These are phyloP conservation scores for Craterocephalus amniculus DNA, from an alignment of 2,797 vertebrate species.

Conservation along the genomic window DNA sequence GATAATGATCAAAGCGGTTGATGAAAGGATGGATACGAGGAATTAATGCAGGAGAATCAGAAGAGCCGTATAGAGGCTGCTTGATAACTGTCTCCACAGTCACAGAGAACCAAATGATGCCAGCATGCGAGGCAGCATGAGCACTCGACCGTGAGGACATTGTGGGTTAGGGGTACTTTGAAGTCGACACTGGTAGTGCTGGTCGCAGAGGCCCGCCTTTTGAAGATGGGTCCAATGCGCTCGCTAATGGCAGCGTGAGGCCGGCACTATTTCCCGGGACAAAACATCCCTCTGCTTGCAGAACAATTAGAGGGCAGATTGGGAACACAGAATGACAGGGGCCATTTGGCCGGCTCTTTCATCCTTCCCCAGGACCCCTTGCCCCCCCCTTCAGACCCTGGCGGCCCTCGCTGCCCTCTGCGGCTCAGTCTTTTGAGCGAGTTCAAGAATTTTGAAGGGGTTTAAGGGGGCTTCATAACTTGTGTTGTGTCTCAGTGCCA, in stretches of 20 bases:
- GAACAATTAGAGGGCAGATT: conserved; percentile 85
- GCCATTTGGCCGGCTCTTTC: conserved; percentile 78
- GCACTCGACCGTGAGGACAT: conserved; percentile 73
- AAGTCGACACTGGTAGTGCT: conserved; percentile 79
- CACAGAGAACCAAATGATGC: conserved; percentile 52
- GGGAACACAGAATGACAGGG: conserved; percentile 81
- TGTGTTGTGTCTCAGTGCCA: conserved; percentile 55
- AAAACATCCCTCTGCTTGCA: conserved; percentile 80
- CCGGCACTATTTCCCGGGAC: conserved; percentile 77
- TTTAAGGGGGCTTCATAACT: conserved; percentile 76
- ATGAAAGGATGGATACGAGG: background rate
- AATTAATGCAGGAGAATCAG: conserved; percentile 2
- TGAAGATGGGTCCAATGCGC: conserved; percentile 81
- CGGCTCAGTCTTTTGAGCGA: conserved; percentile 74
- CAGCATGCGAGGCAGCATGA: conserved; percentile 67
- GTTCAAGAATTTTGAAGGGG: conserved; percentile 79
- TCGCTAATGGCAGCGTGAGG: conserved; percentile 84
- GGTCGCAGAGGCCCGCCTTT: conserved; percentile 73
- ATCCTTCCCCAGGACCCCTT: conserved; percentile 72
- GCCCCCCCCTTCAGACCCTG: conserved; percentile 59
- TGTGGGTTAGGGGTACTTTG: conserved; percentile 71
- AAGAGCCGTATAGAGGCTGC: conserved; percentile 25
- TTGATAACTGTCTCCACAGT: conserved; percentile 52
- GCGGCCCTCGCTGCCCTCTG: conserved; percentile 60
- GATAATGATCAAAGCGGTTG: background rate